Percentiles rank a stretch among this genome's conserved stretches.
Evolutionary conservation across 2,113 vertebrate genomes (phyloP).

Genomic region (Eubucco bourcierii): DNA sequence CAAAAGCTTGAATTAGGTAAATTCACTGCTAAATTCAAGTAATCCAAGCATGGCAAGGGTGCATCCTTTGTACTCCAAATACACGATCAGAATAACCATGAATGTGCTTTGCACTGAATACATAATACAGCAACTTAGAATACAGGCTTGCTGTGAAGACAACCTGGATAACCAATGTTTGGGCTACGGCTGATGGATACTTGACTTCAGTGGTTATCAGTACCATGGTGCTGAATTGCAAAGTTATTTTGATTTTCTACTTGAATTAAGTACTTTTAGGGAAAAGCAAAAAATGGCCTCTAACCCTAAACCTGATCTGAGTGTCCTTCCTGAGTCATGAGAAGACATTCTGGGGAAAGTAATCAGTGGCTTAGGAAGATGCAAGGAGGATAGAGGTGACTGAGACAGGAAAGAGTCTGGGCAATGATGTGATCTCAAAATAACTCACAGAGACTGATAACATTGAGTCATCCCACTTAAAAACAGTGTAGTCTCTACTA

Average conservation of each 20-base stretch:
- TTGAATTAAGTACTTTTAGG: neutral
- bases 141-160: neutral
- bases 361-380: neutral
- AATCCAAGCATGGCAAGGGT: neutral
- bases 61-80: neutral
- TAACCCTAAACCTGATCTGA: neutral
- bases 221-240: neutral
- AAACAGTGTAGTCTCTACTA: neutral
- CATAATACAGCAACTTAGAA: neutral
- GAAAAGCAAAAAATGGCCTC: neutral
- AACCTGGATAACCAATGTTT: rapidly evolving
- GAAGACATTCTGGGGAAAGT: neutral
- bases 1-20: neutral
- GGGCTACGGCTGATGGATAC: neutral
- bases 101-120: neutral
- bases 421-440: neutral
- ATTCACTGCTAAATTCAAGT: neutral
- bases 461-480: neutral
- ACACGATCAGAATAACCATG: neutral
- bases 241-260: neutral
- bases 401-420: neutral
- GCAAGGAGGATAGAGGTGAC: neutral
- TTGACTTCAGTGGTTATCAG: neutral
- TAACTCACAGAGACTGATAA: neutral
- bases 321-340: neutral